Evolutionary conservation across 2,888 invertebrate species (phyloP).

Genomic region (Adineta ricciae): DNA sequence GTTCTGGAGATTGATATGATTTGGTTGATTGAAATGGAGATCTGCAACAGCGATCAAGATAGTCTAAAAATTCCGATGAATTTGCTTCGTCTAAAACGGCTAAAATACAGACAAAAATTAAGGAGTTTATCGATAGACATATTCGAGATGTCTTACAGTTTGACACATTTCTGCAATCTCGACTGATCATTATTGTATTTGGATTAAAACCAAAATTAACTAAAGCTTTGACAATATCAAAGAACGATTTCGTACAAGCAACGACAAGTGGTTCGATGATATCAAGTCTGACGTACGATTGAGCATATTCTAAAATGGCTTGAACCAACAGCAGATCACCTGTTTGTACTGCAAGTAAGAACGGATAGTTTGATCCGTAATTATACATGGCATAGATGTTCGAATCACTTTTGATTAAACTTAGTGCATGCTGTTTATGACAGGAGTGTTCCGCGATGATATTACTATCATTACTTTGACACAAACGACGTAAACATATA

Average conservation of each 20-base stretch:
- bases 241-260: neutral
- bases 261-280: neutral
- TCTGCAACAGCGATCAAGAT: neutral
- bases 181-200: neutral
- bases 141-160: neutral
- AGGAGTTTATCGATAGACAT: neutral
- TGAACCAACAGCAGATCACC: neutral
- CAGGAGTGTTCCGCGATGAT: neutral
- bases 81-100: neutral
- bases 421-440: neutral
- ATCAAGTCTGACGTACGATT: neutral
- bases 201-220: constrained; percentile 8
- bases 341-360: neutral
- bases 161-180: neutral
- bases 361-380: neutral
- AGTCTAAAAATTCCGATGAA: neutral
- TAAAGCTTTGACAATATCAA: neutral
- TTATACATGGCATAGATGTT: neutral
- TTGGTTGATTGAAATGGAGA: neutral
- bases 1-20: neutral
- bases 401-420: neutral
- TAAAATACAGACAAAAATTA: neutral
- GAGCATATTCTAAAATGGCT: neutral
- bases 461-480: neutral
- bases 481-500: neutral